Conservation (phyloP, 2,113 vertebrate genomes). For the Hippocampus mohnikei region DNA sequence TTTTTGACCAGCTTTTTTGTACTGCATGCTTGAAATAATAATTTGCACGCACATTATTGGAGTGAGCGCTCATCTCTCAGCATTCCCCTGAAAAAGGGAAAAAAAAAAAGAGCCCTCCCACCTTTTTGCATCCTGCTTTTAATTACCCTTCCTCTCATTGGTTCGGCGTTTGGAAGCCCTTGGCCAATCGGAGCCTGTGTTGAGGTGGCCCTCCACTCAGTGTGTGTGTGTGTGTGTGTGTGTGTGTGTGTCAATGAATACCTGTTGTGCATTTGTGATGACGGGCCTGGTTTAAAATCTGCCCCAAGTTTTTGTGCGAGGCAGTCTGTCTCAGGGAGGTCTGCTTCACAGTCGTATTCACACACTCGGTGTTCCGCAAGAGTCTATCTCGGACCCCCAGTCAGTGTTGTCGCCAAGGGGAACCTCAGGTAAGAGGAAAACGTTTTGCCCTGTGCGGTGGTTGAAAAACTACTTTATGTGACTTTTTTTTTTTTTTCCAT, state of each 20-base stretch:
- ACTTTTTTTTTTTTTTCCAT: neutral
- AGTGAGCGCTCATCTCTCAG: neutral
- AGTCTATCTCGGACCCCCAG: constrained; percentile 31
- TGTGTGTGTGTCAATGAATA: constrained; percentile 23
- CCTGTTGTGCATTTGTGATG: constrained; percentile 37
- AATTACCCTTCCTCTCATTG: constrained; percentile 63
- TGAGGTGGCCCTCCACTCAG: constrained; percentile 37
- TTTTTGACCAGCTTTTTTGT: no score
- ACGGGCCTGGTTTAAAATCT: constrained; percentile 66
- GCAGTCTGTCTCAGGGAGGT: constrained; percentile 50
- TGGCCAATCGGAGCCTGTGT: constrained; percentile 57
- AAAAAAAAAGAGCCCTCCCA: neutral
- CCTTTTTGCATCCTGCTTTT: neutral
- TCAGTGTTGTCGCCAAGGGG: constrained; percentile 3
- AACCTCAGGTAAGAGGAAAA: constrained; percentile 54
- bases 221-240: constrained; percentile 8
- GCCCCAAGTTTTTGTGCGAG: constrained; percentile 10
- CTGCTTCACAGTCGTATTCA: constrained; percentile 11
- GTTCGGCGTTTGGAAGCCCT: constrained; percentile 16
- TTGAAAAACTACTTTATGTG: neutral
- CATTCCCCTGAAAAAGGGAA: neutral
- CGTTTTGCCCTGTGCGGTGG: neutral
- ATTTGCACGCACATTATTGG: neutral
- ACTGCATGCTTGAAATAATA: no score
- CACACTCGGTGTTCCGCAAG: constrained; percentile 1